A percentile compares a stretch with the other conserved stretches of the same genome.
These are phyloP conservation scores for Phania funesta DNA, from an alignment of 2,888 invertebrate genomes.

Conservation along the genomic window DNA sequence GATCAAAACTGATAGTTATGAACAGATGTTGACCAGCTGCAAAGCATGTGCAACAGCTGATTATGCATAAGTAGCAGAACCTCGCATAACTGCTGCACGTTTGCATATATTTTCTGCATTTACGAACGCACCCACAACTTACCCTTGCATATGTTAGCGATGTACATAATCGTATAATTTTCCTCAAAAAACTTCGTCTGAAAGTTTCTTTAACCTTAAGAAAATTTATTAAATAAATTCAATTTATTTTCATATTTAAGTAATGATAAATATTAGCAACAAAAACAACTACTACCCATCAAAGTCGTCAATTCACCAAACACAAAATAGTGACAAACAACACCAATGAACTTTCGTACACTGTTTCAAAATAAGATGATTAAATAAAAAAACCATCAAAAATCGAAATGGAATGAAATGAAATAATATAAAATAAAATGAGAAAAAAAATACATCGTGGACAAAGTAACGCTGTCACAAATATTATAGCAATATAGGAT, in stretches of 20 bases:
- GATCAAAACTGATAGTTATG: no score
- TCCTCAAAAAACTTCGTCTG: neutral
- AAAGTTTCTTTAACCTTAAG: neutral
- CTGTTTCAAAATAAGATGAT: conserved; percentile 50
- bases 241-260: conserved; percentile 34
- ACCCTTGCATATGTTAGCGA: no score
- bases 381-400: conserved; percentile 41
- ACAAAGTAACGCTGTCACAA: conserved; percentile 78
- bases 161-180: neutral
- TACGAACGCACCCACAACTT: no score
- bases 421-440: neutral
- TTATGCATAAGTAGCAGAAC: no score
- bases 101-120: no score
- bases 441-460: conserved; percentile 71
- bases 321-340: conserved; percentile 61
- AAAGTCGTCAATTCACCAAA: conserved; percentile 44
- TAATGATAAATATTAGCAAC: conserved; percentile 21
- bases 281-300: conserved; percentile 15
- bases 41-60: no score
- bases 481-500: conserved; percentile 71
- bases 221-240: conserved; percentile 10
- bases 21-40: no score
- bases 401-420: conserved; percentile 44
- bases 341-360: conserved; percentile 43
- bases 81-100: no score